Conservation (phyloP, 2,888 invertebrate species). For the Pollenia angustigena region DNA sequence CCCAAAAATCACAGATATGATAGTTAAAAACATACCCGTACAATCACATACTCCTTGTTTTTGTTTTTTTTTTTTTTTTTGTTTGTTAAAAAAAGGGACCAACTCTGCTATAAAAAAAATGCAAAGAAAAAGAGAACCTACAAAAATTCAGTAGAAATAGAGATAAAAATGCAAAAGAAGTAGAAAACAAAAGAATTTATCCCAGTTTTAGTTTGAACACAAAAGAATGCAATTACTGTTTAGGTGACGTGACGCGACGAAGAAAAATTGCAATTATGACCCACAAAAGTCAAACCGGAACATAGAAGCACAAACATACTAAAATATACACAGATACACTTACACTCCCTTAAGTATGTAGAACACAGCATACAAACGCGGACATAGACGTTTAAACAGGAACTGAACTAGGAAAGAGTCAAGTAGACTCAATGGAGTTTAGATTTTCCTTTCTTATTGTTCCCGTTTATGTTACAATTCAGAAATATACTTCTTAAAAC, state of each 20-base stretch:
- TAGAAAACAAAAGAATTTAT: conserved; percentile 61
- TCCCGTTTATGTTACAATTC: conserved; percentile 8
- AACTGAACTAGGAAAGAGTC: conserved; percentile 10
- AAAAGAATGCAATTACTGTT: conserved; percentile 72
- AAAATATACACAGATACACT: neutral
- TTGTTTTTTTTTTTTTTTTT: neutral
- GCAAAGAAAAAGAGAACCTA: neutral
- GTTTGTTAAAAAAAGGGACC: neutral
- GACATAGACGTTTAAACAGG: conserved; percentile 1
- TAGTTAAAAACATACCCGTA: conserved; percentile 20
- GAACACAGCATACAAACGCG: neutral
- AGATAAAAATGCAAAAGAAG: conserved; percentile 33
- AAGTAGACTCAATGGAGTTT: conserved; percentile 24
- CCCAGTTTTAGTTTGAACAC: conserved; percentile 65
- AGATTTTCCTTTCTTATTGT: conserved; percentile 11
- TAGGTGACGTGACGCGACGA: conserved; percentile 72
- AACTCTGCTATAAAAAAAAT: neutral
- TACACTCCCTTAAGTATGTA: neutral
- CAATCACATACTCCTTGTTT: neutral
- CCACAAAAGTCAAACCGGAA: conserved; percentile 71
- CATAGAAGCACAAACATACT: conserved; percentile 24
- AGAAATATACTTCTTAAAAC: conserved; percentile 16
- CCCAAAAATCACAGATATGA: conserved; percentile 57
- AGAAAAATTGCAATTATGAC: conserved; percentile 74
- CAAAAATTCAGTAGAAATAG: neutral